A percentile compares a stretch with the other conserved stretches of the same genome.
phyloP scores from a whole-genome alignment of 2,797 vertebrate genomes.

The Miichthys miiuy region DNA sequence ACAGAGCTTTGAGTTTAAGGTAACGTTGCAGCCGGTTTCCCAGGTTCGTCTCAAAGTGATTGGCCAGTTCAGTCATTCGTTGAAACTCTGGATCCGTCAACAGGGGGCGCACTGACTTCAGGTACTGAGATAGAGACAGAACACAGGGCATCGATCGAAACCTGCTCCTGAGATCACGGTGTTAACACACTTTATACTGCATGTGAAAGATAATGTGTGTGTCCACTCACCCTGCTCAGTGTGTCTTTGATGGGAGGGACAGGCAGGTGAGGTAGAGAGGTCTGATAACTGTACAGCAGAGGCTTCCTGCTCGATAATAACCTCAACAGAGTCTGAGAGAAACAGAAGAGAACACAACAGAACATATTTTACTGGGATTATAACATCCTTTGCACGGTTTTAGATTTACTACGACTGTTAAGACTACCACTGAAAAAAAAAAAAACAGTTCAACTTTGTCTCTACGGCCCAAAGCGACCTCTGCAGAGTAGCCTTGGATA shows the following conservation, averaged over 20 bases:
- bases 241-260: conserved; percentile 89
- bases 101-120: conserved; percentile 88
- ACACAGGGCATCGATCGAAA: neutral
- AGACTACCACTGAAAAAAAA: neutral
- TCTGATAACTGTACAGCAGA: conserved; percentile 91
- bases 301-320: conserved; percentile 89
- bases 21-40: conserved; percentile 89
- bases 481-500: neutral
- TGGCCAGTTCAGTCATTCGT: conserved; percentile 78
- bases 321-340: conserved; percentile 83
- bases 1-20: conserved; percentile 90
- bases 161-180: too few species aligned
- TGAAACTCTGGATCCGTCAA: conserved; percentile 80
- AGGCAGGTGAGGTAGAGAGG: conserved; percentile 88
- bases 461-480: neutral
- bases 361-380: neutral
- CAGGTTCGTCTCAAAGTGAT: conserved; percentile 85
- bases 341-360: neutral
- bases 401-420: too few species aligned
- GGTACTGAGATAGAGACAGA: conserved; percentile 78
- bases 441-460: neutral
- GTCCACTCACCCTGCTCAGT: conserved; percentile 83
- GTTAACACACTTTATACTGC: neutral
- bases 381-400: neutral
- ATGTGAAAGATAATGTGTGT: neutral